Percentiles rank a stretch among this genome's conserved stretches.
phyloP scores from a whole-genome alignment of 53 echinoderm and acorn worm species.

The Zoroaster sp. region DNA sequence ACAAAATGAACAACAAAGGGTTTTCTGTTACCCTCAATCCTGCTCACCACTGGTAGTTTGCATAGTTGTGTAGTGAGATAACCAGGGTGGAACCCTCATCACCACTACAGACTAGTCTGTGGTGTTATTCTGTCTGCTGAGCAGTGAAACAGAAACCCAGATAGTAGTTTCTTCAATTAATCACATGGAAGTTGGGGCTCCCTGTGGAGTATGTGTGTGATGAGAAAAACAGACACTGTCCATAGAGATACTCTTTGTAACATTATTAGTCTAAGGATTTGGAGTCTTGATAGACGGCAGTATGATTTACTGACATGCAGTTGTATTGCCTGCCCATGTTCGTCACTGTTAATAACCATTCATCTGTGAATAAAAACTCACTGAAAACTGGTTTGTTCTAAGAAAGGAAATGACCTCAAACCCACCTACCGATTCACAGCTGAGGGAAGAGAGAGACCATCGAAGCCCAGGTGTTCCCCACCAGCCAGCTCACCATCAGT shows the following conservation, averaged over 20 bases:
- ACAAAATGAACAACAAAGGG: no score
- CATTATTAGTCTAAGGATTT: no score
- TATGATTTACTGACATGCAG: background rate
- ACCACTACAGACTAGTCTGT: background rate
- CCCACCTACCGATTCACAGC: slow-evolving; percentile 29
- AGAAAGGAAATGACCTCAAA: slow-evolving; percentile 21
- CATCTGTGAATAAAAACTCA: background rate
- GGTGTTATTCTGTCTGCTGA: background rate
- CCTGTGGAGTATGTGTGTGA: background rate
- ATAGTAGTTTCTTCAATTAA: background rate
- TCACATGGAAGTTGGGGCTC: background rate
- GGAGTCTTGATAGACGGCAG: background rate
- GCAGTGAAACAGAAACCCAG: background rate
- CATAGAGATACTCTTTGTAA: no score
- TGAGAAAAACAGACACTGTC: no score
- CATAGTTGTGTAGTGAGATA: background rate
- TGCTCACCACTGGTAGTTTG: no score
- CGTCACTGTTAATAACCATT: background rate
- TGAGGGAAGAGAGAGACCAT: background rate
- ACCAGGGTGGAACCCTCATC: no score
- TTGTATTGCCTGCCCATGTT: background rate
- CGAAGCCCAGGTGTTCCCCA: slow-evolving; percentile 24
- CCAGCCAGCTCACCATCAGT: background rate
- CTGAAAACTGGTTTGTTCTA: background rate
- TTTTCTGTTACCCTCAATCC: no score